Conservation (phyloP, 1,140 invertebrate genomes). For the Bombus turneri region DNA sequence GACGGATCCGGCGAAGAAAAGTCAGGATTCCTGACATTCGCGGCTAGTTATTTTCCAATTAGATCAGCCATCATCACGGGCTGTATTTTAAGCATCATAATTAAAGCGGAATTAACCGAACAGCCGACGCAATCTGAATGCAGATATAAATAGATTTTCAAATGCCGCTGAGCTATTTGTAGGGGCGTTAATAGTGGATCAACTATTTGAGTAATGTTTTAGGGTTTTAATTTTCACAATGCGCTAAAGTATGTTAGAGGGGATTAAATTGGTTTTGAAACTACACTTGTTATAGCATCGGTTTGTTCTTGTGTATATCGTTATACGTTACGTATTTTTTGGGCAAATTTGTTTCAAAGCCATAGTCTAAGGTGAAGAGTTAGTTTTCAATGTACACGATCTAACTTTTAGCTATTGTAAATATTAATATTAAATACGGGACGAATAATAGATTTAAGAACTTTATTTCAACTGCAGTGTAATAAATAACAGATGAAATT, state of each 20-base stretch:
- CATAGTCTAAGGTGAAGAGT: background rate
- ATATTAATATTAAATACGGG: background rate
- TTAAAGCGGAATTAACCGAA: constrained; percentile 25
- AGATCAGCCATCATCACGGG: background rate
- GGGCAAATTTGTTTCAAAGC: background rate
- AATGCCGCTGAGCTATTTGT: background rate
- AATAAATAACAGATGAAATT: background rate
- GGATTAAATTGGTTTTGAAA: background rate
- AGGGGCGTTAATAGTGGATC: background rate
- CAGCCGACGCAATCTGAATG: background rate
- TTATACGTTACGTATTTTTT: background rate
- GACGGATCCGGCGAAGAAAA: no score
- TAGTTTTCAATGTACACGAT: no score
- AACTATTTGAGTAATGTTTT: no score
- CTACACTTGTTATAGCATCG: background rate
- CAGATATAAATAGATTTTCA: background rate
- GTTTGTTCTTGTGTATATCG: background rate
- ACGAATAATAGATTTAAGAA: background rate
- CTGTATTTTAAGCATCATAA: constrained; percentile 12
- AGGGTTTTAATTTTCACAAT: background rate
- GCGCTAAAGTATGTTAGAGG: background rate
- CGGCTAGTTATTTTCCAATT: constrained; percentile 24
- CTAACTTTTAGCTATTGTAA: no score
- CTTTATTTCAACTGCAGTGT: background rate
- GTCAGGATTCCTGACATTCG: constrained; percentile 22